Evolutionary conservation across 2,888 invertebrate species (phyloP), one percentile per base, ranked within the genome.

Genomic region (Protodeltote pygarga): DNA sequence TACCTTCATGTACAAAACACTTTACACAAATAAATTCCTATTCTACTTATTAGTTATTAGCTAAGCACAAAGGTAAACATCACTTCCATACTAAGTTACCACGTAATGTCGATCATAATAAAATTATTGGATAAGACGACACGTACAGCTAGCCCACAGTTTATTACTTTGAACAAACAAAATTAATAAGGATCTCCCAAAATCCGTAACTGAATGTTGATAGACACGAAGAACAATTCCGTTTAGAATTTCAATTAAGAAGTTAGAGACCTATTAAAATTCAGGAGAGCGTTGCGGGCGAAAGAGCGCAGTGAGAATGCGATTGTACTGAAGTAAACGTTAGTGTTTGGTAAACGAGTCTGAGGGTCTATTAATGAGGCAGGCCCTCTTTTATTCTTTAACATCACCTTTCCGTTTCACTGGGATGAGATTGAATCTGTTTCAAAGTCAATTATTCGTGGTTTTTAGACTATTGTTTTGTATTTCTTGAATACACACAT

Each of bases 171-270:
- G 57, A 63, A 54, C 71, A 71, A 77, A 75, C 61, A 71, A 70
- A 75, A 73, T 79, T 73, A 75, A 71, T 73, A 71, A 66, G 66
- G 63, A 68, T 71, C 66, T 72, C 59, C 63, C 66, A 59, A 75
- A 81, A 77, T 73, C 70, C 73, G 65, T 63, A 75, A 75, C 70
- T 75, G 74, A 81, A 80, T 78, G 75, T 78, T 79, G 79, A 81
- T 79, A 73, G 79, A 78, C 73, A 79, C 70, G 74, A 64, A 72
- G 71, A 67, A 71, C 75, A 76, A 79, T 78, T 77, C 65, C 74
- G 77, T 63, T 77, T 75, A 78, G 79, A 81, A 82, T 82, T 83
- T 81, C 76, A 83, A 84, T 83, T 83, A 81, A 77, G 76, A 79
- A 84, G 81, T 82, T 83, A 75, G 73, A 70, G 67, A 70, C 53